Evolutionary conservation across 2,888 invertebrate genomes (phyloP).

Genomic region (Charanyca ferruginea): DNA sequence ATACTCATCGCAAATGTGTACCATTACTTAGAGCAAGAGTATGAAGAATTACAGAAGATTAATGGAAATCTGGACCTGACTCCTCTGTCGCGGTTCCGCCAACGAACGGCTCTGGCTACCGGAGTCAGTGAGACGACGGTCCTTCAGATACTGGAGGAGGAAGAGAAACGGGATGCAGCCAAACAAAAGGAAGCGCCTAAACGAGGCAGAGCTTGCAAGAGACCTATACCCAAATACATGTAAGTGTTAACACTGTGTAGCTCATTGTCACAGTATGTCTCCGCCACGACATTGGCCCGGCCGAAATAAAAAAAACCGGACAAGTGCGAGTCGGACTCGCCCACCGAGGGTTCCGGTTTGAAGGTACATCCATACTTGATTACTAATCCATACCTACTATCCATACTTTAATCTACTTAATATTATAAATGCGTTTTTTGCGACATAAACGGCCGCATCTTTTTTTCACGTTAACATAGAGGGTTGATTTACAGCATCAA

Average conservation of each 20-base stretch:
- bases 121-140: slow-evolving; percentile 16
- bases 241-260: slow-evolving; percentile 8
- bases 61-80: background rate
- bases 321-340: too few relatives aligned
- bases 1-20: slow-evolving; percentile 17
- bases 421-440: too few relatives aligned
- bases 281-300: too few relatives aligned
- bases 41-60: background rate
- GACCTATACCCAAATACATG: background rate
- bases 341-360: too few relatives aligned
- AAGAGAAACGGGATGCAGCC: background rate
- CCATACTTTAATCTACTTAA: too few relatives aligned
- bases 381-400: too few relatives aligned
- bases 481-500: too few relatives aligned
- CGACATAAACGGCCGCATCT: too few relatives aligned
- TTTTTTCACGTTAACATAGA: too few relatives aligned
- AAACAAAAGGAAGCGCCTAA: background rate
- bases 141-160: slow-evolving; percentile 13
- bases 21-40: slow-evolving; percentile 25
- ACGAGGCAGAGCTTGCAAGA: background rate
- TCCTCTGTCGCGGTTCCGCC: slow-evolving; percentile 7
- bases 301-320: too few relatives aligned
- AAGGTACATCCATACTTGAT: too few relatives aligned
- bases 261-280: too few relatives aligned
- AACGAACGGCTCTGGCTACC: slow-evolving; percentile 12